Percentiles rank a stretch among this genome's conserved stretches.
Conservation (phyloP, 2,797 vertebrate species). For the Cygnus olor region DNA sequence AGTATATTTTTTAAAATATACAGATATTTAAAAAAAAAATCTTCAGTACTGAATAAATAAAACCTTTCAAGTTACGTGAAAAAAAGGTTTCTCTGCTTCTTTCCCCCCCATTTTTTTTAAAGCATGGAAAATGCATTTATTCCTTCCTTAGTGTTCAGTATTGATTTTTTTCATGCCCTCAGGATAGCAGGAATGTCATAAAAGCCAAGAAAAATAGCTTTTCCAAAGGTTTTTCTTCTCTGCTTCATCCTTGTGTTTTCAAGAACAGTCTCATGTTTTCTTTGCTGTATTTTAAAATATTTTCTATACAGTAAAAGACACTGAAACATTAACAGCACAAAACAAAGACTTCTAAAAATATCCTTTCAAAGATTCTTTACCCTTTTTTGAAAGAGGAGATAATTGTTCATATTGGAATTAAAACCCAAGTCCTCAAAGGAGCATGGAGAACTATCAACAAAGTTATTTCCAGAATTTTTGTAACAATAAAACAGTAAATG, state of each 20-base stretch:
- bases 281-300: not conserved
- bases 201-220: not conserved
- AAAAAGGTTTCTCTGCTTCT: not conserved
- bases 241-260: not conserved
- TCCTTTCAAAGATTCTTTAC: not conserved
- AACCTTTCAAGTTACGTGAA: not conserved
- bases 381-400: not conserved
- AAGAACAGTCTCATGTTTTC: not conserved
- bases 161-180: not conserved
- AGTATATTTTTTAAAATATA: not conserved
- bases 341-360: not conserved
- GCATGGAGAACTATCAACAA: not conserved
- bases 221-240: not conserved
- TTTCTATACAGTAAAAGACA: not conserved
- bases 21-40: not conserved
- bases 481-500: not conserved
- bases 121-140: not conserved
- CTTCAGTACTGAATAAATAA: not conserved
- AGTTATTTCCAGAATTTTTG: not conserved
- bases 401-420: not conserved
- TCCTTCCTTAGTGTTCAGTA: not conserved
- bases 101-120: not conserved
- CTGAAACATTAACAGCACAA: not conserved
- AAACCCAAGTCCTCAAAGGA: not conserved
- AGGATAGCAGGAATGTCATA: not conserved